Base-by-base conservation (phyloP, 2,113 vertebrate genomes). In the Prionailurus viverrinus region DNA sequence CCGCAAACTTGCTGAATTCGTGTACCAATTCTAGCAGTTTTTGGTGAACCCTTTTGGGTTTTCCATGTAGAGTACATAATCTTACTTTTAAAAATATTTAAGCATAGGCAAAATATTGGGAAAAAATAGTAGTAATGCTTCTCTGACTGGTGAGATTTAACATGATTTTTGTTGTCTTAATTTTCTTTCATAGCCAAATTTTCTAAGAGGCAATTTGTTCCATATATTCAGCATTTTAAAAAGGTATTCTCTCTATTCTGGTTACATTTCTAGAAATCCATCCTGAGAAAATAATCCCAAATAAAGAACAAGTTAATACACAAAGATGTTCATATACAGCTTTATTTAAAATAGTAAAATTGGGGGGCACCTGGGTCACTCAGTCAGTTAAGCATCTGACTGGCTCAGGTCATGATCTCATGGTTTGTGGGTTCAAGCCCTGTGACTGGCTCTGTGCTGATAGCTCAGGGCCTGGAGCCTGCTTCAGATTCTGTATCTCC, bases 271-370 rank as follows among this genome's bases (percentile, higher is more conserved):
- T 69, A 63, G 76, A 76, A 82, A 73, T 41, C 7, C 13, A 80
- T 33, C 19, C 25, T 82, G 48, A 87, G 31, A 74, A 91, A 87
- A 91, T 68, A 55, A 80, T 39, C 7, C 39, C 16, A 89, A 76
- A 94, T 18, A 12, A 68, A 89, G 33, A 53, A 78, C 69, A 91
- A 5, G 19, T 76, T 61, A 91, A 39, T 93, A 79, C 14, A 53
- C 48, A 73, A 83, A 83, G 4, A 87, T 78, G 3, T 74, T 89
- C 66, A 89, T 68, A 15, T 5, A 81, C 3, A 85, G 1, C 4
- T 61, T 89, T 76, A 93, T 55, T 95, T 93, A 83, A 91, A 93
- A 68, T 21, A 66, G 69, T 83, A 79, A 97, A 74, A 36, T n/a
- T 91, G 23, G 45, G 27, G 5, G 51, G 7, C 58, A 23, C 58